Percentiles rank a stretch among this genome's conserved stretches.
phyloP scores from a whole-genome alignment of 1,140 invertebrate genomes.

The Chrysomallon squamiferum region DNA sequence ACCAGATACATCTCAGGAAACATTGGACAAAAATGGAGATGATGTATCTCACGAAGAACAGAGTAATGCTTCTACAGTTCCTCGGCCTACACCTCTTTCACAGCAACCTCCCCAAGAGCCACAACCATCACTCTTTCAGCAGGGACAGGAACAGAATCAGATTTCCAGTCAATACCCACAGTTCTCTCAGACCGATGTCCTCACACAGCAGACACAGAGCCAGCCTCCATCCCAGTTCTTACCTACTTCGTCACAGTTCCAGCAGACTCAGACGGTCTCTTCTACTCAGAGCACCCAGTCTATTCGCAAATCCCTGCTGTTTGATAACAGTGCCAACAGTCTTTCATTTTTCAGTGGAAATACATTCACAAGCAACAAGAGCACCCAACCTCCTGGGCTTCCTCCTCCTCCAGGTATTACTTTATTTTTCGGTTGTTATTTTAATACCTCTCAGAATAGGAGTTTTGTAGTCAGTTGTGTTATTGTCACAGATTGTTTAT shows the following conservation, averaged over 20 bases:
- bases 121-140: no score
- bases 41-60: background rate
- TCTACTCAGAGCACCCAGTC: slow-evolving; percentile 11
- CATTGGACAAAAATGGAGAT: background rate
- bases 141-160: no score
- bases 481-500: no score
- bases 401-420: no score
- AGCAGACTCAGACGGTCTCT: no score
- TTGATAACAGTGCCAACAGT: slow-evolving; percentile 43
- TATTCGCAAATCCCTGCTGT: slow-evolving; percentile 11
- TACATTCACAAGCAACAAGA: no score
- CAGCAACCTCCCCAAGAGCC: no score
- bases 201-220: slow-evolving; percentile 11
- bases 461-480: no score
- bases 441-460: no score
- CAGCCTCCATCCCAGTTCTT: slow-evolving; percentile 6
- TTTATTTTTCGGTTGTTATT: no score
- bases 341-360: slow-evolving; percentile 54
- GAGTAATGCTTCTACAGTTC: slow-evolving; percentile 9
- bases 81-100: background rate
- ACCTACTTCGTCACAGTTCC: slow-evolving; percentile 10
- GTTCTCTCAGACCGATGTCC: background rate
- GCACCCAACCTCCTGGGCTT: no score
- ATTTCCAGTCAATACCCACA: slow-evolving; percentile 2
- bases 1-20: background rate